A percentile compares a stretch with the other conserved stretches of the same genome.
Conservation (phyloP, 2,797 vertebrate genomes). For the Zenarchopterus dispar region DNA sequence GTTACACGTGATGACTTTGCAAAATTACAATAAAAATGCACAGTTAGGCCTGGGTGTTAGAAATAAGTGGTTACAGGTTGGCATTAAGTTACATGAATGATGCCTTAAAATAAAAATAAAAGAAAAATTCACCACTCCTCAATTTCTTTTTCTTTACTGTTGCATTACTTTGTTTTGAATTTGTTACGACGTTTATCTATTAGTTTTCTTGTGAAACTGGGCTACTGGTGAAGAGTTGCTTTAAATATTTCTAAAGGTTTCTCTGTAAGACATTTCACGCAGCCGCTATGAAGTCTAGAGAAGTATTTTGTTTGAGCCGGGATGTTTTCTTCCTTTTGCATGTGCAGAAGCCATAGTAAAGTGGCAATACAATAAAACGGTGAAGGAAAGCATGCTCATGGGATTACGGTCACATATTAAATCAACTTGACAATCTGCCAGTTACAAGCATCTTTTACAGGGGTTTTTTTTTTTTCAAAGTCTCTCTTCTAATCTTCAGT, state of each 20-base stretch:
- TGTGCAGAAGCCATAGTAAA: conserved; percentile 51
- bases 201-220: no score
- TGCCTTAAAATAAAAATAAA: no score
- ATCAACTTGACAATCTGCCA: conserved; percentile 80
- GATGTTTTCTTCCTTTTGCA: conserved; percentile 56
- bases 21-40: no score
- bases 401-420: conserved; percentile 71
- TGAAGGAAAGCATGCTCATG: neutral
- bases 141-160: no score
- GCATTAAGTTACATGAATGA: no score
- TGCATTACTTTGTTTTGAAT: no score
- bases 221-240: conserved; percentile 33
- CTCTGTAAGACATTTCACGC: conserved; percentile 66
- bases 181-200: no score
- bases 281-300: conserved; percentile 56
- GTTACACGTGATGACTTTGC: no score
- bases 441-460: conserved; percentile 66
- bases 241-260: conserved; percentile 52
- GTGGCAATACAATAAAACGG: conserved; percentile 45
- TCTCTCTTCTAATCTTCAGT: conserved; percentile 77
- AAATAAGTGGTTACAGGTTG: no score
- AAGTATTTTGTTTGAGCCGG: conserved; percentile 58
- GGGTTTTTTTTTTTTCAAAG: conserved; percentile 53
- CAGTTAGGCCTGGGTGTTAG: no score
- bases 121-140: no score